phyloP scores from a whole-genome alignment of 1,140 invertebrate genomes.

The Trichonephila inaurata region DNA sequence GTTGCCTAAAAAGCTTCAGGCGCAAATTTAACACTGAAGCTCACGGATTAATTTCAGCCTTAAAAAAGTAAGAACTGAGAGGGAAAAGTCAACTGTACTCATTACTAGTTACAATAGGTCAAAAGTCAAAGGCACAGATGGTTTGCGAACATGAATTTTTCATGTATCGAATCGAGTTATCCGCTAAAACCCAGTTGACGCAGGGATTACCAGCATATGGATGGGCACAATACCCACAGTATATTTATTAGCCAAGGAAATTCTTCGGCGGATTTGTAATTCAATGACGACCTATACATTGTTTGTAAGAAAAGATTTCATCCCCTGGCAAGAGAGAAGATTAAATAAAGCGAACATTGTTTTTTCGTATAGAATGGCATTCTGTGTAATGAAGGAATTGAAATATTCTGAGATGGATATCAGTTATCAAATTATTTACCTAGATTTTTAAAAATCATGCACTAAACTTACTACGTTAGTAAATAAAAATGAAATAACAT shows the following conservation, averaged over 20 bases:
- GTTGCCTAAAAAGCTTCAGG: no score
- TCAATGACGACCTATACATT: background rate
- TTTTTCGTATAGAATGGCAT: no score
- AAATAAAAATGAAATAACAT: no score
- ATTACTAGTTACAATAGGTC: background rate
- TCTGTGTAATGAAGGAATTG: no score
- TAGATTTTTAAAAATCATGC: no score
- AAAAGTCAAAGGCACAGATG: slow-evolving; percentile 17
- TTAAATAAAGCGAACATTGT: no score
- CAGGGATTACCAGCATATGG: slow-evolving; percentile 4
- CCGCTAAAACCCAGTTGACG: background rate
- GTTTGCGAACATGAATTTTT: slow-evolving; percentile 27
- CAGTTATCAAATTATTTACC: no score
- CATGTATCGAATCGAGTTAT: slow-evolving; percentile 7
- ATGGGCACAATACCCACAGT: background rate
- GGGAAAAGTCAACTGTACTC: background rate
- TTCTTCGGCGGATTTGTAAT: slow-evolving; percentile 7
- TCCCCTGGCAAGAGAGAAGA: no score
- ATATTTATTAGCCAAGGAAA: background rate
- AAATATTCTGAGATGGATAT: no score
- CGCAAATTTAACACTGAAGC: background rate
- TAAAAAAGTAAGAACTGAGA: background rate
- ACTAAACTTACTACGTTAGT: no score
- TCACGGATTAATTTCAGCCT: background rate
- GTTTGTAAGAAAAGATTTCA: background rate